Conservation (phyloP, 1,140 invertebrate genomes). For the Saccostrea glomerata region DNA sequence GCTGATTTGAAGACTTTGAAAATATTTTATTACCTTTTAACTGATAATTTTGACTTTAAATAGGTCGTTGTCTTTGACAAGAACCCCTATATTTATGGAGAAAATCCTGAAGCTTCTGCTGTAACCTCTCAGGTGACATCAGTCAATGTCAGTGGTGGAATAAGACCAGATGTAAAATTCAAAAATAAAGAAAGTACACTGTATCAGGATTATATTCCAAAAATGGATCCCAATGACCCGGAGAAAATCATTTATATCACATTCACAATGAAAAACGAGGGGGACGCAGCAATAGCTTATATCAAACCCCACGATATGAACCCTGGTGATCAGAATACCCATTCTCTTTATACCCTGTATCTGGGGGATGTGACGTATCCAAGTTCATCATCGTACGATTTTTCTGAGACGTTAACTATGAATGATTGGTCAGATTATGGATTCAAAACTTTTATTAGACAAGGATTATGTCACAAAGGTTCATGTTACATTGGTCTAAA, state of each 20-base stretch:
- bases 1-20: no score
- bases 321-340: neutral
- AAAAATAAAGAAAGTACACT: neutral
- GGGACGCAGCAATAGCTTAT: conserved; percentile 29
- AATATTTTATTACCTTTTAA: no score
- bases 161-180: conserved; percentile 21
- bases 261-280: conserved; percentile 19
- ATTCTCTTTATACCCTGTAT: conserved; percentile 30
- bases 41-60: neutral
- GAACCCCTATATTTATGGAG: conserved; percentile 3
- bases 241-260: conserved; percentile 22
- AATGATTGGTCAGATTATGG: conserved; percentile 44
- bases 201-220: conserved; percentile 24
- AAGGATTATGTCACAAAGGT: conserved; percentile 3
- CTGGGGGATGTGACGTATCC: conserved; percentile 27
- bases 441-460: conserved; percentile 38
- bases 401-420: neutral
- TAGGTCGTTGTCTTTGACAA: neutral
- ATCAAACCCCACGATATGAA: conserved; percentile 4
- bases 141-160: conserved; percentile 6
- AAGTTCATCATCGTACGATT: neutral
- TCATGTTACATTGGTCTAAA: conserved; percentile 33
- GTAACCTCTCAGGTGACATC: neutral
- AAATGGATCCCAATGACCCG: neutral
- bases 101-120: neutral